These are phyloP conservation scores for Cryptus viduatorius DNA, from an alignment of 2,888 invertebrate genomes.

Conservation along the genomic window DNA sequence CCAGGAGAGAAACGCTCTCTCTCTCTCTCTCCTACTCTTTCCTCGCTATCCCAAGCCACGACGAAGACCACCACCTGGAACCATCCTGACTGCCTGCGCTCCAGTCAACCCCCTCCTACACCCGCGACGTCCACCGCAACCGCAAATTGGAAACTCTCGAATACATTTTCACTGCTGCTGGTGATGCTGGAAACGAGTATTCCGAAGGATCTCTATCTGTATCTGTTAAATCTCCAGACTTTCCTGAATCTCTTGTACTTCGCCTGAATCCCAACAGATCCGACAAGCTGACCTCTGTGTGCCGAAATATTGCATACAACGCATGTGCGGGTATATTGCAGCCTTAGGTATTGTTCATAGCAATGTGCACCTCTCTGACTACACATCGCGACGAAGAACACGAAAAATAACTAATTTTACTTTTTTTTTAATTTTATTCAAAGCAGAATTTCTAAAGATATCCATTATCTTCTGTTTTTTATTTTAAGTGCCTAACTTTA, in stretches of 20 bases:
- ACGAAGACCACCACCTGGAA: slow-evolving; percentile 61
- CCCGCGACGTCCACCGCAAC: slow-evolving; percentile 75
- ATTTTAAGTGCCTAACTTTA: not conserved
- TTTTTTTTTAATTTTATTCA: not conserved
- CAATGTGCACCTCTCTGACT: not conserved
- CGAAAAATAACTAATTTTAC: not conserved
- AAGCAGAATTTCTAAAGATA: not conserved
- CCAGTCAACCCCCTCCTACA: slow-evolving; percentile 50
- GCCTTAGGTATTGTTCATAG: not conserved
- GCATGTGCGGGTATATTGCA: not conserved
- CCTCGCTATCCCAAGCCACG: slow-evolving; percentile 37
- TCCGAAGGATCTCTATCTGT: not conserved
- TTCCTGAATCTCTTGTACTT: slow-evolving; percentile 36
- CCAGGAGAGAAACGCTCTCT: slow-evolving; percentile 1
- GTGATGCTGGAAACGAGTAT: slow-evolving; percentile 23
- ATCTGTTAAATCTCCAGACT: not conserved
- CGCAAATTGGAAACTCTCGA: slow-evolving; percentile 84
- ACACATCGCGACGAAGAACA: too few species aligned
- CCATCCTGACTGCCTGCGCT: slow-evolving; percentile 25
- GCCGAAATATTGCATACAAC: not conserved
- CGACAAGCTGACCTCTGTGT: not conserved
- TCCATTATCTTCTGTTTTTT: not conserved
- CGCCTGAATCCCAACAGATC: slow-evolving; percentile 12
- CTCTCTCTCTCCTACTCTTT: not conserved
- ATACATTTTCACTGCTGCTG: slow-evolving; percentile 79